Evolutionary conservation across 2,113 vertebrate genomes (phyloP).

Genomic region (Tupaia chinensis): DNA sequence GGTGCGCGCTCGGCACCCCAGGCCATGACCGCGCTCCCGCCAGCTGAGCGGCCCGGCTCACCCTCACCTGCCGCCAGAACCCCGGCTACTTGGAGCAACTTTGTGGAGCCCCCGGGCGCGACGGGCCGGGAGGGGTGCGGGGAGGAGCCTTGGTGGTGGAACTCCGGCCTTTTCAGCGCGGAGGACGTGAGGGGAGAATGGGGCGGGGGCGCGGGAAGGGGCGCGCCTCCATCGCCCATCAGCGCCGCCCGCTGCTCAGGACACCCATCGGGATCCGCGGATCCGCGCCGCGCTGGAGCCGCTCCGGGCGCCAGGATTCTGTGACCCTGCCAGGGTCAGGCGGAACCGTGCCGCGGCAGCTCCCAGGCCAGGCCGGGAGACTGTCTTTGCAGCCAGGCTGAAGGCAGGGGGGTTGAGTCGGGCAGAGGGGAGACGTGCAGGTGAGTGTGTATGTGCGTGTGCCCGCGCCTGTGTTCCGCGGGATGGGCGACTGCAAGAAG

Average conservation of each 20-base stretch:
- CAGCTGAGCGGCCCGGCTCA: slow-evolving; percentile 13
- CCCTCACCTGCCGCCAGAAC: not conserved
- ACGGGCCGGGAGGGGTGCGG: not conserved
- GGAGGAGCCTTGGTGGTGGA: slow-evolving; percentile 25
- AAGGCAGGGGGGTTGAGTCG: not conserved
- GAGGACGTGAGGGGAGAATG: not conserved
- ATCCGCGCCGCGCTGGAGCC: not conserved
- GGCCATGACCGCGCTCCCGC: slow-evolving; percentile 2
- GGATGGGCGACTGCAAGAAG: not conserved
- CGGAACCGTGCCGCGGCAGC: not conserved
- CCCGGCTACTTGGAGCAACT: slow-evolving; percentile 72
- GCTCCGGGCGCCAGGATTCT: not conserved
- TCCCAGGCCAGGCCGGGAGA: not conserved
- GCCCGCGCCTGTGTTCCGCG: not conserved
- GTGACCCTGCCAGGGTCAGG: slow-evolving; percentile 4
- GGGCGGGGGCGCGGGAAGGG: not conserved
- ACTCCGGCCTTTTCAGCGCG: not conserved
- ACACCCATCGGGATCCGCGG: not conserved
- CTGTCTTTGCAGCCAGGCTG: not conserved
- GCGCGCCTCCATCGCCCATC: not conserved
- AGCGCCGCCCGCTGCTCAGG: not conserved
- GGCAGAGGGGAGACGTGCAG: not conserved
- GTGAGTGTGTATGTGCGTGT: not conserved
- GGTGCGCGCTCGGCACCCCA: not conserved
- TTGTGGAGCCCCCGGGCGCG: not conserved